phyloP scores from a whole-genome alignment of 2,797 vertebrate species.

The Acrossocheilus fasciatus region DNA sequence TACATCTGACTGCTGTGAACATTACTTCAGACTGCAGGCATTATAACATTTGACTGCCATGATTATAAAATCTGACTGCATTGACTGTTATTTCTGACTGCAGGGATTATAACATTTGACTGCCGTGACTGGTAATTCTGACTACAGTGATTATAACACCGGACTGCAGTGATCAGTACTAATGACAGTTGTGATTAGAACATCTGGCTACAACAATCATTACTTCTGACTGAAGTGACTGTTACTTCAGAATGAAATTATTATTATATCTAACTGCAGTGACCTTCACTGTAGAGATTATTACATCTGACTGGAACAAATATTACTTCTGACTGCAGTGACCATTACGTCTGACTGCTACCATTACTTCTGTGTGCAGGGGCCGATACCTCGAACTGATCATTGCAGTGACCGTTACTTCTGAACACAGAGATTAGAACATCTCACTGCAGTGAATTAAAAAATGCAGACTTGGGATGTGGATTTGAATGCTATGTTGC shows the following conservation, averaged over 20 bases:
- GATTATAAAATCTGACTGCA: background rate
- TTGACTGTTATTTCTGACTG: background rate
- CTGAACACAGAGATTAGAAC: too few relatives aligned
- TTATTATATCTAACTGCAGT: background rate
- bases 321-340: background rate
- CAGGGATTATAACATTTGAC: background rate
- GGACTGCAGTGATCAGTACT: background rate
- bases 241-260: background rate
- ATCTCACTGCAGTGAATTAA: too few relatives aligned
- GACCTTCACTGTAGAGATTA: background rate
- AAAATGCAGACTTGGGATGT: too few relatives aligned
- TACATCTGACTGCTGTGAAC: background rate
- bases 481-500: too few relatives aligned
- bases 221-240: background rate
- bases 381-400: too few relatives aligned
- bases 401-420: too few relatives aligned
- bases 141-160: too few relatives aligned
- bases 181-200: background rate
- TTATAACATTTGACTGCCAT: background rate
- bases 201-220: too few relatives aligned
- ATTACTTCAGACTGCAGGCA: accelerated
- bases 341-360: background rate
- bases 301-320: background rate
- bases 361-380: background rate
- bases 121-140: too few relatives aligned